Evolutionary conservation across 2,888 invertebrate genomes (phyloP).

Genomic region (Gryllus longicercus): DNA sequence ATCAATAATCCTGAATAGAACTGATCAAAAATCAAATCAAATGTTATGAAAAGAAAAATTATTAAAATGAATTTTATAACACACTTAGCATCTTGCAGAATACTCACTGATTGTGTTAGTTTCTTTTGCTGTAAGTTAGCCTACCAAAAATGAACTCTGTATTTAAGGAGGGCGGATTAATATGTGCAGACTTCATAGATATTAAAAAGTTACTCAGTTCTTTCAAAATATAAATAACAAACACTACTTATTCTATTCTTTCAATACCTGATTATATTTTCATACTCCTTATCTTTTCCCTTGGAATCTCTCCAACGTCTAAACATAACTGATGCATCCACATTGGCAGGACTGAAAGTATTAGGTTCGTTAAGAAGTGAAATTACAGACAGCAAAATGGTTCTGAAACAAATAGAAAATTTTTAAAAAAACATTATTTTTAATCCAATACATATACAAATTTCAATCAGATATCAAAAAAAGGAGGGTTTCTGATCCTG

Average conservation of each 20-base stretch:
- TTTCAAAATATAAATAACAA: neutral
- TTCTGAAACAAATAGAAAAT: conserved; percentile 53
- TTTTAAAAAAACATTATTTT: neutral
- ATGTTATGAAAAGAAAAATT: conserved; percentile 20
- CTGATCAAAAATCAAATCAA: no score
- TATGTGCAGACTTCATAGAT: neutral
- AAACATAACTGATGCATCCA: conserved; percentile 99
- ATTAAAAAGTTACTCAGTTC: neutral
- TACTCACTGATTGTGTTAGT: no score
- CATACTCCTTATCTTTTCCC: conserved; percentile 97
- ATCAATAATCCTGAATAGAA: conserved; percentile 3
- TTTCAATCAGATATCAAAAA: neutral
- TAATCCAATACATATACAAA: conserved; percentile 18
- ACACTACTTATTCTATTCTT: neutral
- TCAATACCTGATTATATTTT: conserved; percentile 89
- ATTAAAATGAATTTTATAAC: neutral
- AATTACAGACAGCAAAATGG: conserved; percentile 95
- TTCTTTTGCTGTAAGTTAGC: no score
- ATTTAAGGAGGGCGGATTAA: neutral
- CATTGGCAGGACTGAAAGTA: conserved; percentile 98
- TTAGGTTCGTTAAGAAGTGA: conserved; percentile 98
- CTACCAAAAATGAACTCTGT: no score
- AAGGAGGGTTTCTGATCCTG: neutral
- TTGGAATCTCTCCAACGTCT: conserved; percentile 97
- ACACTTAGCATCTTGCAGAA: no score